Percentiles rank a stretch among this genome's conserved stretches.
Evolutionary conservation across 2,888 invertebrate genomes (phyloP).

Genomic region (Nemotelus pantherinus): DNA sequence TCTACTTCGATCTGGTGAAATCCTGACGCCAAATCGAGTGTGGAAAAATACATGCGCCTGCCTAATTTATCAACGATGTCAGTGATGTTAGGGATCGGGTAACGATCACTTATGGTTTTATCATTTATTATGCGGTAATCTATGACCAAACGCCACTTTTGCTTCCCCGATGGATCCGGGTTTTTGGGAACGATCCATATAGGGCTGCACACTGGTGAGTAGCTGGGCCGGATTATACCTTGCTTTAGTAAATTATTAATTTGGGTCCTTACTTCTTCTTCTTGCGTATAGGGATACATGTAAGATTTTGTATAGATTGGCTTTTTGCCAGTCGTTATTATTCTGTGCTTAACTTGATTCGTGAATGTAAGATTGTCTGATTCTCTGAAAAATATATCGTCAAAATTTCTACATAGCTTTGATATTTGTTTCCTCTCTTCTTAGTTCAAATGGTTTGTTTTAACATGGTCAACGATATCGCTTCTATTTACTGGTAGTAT

Average conservation of each 20-base stretch:
- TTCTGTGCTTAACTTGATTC: slow-evolving; percentile 5
- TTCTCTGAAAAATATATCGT: slow-evolving; percentile 34
- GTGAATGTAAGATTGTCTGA: slow-evolving; percentile 13
- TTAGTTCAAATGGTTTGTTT: background rate
- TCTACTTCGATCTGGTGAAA: background rate
- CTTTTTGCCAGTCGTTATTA: background rate
- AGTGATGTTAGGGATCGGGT: background rate
- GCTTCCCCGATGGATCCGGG: background rate
- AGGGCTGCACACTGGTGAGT: background rate
- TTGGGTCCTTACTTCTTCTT: no score
- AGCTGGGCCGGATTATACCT: background rate
- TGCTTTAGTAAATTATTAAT: background rate
- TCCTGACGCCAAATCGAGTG: background rate
- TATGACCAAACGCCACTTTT: background rate
- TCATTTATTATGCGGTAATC: background rate
- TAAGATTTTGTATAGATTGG: background rate
- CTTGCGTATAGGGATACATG: no score
- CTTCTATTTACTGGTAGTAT: no score
- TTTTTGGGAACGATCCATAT: background rate
- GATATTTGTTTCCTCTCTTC: background rate
- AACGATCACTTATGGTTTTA: background rate
- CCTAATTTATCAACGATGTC: background rate
- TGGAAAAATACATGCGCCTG: background rate
- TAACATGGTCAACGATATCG: no score
- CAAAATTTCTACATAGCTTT: slow-evolving; percentile 7